phyloP scores from a whole-genome alignment of 2,888 invertebrate species.

The Apodemia zela region DNA sequence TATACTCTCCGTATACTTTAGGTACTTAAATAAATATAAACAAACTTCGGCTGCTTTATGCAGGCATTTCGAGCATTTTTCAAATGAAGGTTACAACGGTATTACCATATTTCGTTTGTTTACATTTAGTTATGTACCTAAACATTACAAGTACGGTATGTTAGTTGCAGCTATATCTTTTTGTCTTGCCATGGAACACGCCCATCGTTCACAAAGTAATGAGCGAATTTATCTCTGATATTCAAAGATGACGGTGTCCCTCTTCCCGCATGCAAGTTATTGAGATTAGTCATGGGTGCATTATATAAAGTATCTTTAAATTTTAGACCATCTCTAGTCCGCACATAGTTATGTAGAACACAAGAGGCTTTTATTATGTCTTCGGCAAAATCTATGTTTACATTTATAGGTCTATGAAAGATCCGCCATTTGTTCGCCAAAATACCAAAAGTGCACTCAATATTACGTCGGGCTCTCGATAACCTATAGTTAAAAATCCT shows the following conservation, averaged over 20 bases:
- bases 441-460: slow-evolving; percentile 19
- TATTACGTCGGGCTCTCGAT: slow-evolving; percentile 35
- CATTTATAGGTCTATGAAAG: slow-evolving; percentile 32
- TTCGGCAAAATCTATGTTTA: slow-evolving; percentile 33
- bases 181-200: slow-evolving; percentile 35
- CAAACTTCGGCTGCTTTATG: too few relatives aligned
- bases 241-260: slow-evolving; percentile 33
- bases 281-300: slow-evolving; percentile 33
- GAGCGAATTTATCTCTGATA: slow-evolving; percentile 36
- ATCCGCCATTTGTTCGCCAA: slow-evolving; percentile 30
- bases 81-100: too few relatives aligned
- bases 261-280: slow-evolving; percentile 34
- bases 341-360: slow-evolving; percentile 33
- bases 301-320: slow-evolving; percentile 32
- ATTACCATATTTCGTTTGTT: not conserved
- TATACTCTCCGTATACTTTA: slow-evolving; percentile 34
- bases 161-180: slow-evolving; percentile 32
- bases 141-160: slow-evolving; percentile 29
- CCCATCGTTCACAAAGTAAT: slow-evolving; percentile 35
- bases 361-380: slow-evolving; percentile 36
- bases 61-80: too few relatives aligned
- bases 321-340: slow-evolving; percentile 36
- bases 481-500: slow-evolving; percentile 41
- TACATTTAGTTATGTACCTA: slow-evolving; percentile 30
- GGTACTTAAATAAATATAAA: slow-evolving; percentile 22